Conservation (phyloP, 2,888 invertebrate genomes). For the Elmis aenea region DNA sequence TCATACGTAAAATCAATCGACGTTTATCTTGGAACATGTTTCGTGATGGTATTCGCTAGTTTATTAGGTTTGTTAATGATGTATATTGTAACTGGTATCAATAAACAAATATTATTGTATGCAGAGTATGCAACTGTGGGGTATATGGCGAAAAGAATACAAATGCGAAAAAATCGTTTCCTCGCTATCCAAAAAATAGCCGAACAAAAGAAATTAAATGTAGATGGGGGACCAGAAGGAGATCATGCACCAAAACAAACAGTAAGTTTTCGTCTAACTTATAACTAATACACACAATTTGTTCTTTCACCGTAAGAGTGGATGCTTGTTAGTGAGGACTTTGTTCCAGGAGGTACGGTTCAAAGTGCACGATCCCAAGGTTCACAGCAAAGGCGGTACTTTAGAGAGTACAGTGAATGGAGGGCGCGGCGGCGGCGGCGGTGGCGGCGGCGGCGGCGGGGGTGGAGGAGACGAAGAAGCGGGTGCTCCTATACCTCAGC, state of each 20-base stretch:
- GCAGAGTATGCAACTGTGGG: conserved; percentile 93
- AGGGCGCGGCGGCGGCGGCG: conserved; percentile 59
- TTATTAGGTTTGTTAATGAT: conserved; percentile 71
- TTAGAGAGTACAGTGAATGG: conserved; percentile 89
- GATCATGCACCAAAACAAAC: conserved; percentile 77
- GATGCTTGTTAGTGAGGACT: conserved; percentile 59
- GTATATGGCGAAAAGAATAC: conserved; percentile 95
- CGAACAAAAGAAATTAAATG: conserved; percentile 83
- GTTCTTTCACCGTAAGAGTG: conserved; percentile 36
- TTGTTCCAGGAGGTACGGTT: conserved; percentile 88
- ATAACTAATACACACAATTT: conserved; percentile 12
- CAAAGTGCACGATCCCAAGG: conserved; percentile 92
- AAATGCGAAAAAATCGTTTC: conserved; percentile 92
- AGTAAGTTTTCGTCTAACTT: conserved; percentile 52
- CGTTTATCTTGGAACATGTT: conserved; percentile 95
- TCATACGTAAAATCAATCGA: conserved; percentile 97
- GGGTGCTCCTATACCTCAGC: conserved; percentile 64
- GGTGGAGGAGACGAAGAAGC: conserved; percentile 55
- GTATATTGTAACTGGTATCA: neutral
- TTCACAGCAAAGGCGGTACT: conserved; percentile 87
- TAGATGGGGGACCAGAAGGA: conserved; percentile 69
- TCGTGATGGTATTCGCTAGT: conserved; percentile 99
- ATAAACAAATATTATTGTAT: neutral
- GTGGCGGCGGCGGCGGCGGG: conserved; percentile 50
- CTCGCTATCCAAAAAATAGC: conserved; percentile 87